These are phyloP conservation scores for Baccha elongata DNA, from an alignment of 2,888 invertebrate genomes.

Conservation along the genomic window DNA sequence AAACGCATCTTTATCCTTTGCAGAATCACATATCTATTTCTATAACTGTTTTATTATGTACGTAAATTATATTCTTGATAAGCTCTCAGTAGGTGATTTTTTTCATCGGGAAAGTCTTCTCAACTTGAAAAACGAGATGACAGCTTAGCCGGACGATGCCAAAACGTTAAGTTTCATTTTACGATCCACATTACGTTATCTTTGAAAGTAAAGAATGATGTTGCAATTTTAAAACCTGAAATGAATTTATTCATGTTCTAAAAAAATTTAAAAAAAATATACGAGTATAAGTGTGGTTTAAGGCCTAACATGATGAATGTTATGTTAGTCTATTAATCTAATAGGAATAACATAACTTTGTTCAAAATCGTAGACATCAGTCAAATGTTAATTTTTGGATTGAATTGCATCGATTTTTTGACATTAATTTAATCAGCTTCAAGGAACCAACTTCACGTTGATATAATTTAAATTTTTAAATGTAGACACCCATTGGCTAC, in stretches of 20 bases:
- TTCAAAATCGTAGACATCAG: background rate
- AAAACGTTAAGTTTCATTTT: conserved; percentile 1
- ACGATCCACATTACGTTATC: background rate
- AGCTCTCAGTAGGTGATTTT: background rate
- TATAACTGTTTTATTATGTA: background rate
- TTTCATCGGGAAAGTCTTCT: background rate
- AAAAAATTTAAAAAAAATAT: no score
- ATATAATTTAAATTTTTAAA: no score
- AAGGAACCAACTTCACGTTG: background rate
- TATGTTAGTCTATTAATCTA: no score
- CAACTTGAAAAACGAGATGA: background rate
- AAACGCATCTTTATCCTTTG: background rate
- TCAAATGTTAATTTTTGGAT: background rate
- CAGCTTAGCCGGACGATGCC: background rate
- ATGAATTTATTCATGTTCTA: no score
- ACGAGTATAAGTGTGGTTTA: no score
- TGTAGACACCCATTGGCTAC: no score
- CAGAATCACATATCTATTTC: background rate
- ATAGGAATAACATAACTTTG: no score
- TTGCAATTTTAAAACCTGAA: no score
- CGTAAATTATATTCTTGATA: conserved; percentile 1
- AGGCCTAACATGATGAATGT: no score
- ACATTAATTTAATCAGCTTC: background rate
- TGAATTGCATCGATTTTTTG: background rate
- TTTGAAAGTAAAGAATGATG: no score